These are phyloP conservation scores for Lithosia quadra DNA, from an alignment of 2,888 invertebrate species.

Conservation along the genomic window DNA sequence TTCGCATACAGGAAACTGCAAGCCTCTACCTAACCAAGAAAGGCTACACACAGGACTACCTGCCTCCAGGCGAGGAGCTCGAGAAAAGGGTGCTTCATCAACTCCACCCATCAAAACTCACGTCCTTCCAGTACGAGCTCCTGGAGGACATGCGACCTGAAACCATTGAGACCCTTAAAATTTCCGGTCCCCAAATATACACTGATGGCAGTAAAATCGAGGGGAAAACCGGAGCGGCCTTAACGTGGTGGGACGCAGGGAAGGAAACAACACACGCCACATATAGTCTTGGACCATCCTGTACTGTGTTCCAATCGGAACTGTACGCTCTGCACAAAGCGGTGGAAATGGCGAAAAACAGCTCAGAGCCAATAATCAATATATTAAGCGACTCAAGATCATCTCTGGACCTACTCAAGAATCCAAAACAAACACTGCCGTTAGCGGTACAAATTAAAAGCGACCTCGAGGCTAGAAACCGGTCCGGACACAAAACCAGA, in stretches of 20 bases:
- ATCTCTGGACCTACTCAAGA: conserved; percentile 15
- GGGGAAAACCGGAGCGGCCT: conserved; percentile 2
- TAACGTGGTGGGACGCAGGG: conserved; percentile 11
- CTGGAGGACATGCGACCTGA: conserved; percentile 9
- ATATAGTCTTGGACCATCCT: conserved; percentile 9
- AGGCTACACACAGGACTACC: conserved; percentile 2
- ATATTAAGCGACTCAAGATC: conserved; percentile 25
- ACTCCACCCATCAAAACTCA: conserved; percentile 10
- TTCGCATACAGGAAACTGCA: not conserved
- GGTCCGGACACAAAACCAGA: conserved; percentile 2
- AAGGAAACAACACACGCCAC: not conserved
- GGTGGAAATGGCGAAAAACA: not conserved
- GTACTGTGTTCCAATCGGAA: conserved; percentile 13
- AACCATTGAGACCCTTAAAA: not conserved
- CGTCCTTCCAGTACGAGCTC: conserved; percentile 10
- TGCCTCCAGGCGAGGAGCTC: conserved; percentile 4
- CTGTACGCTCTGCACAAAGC: conserved; percentile 12
- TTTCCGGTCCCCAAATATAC: conserved; percentile 13
- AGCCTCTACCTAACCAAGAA: not conserved
- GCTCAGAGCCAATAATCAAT: not conserved
- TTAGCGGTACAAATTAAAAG: not conserved
- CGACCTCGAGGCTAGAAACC: not conserved
- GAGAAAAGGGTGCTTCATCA: not conserved
- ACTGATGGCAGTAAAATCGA: conserved; percentile 24
- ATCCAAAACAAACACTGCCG: not conserved